Evolutionary conservation across 2,888 invertebrate species (phyloP).

Genomic region (Scaptodrosophila latifasciaeformis): DNA sequence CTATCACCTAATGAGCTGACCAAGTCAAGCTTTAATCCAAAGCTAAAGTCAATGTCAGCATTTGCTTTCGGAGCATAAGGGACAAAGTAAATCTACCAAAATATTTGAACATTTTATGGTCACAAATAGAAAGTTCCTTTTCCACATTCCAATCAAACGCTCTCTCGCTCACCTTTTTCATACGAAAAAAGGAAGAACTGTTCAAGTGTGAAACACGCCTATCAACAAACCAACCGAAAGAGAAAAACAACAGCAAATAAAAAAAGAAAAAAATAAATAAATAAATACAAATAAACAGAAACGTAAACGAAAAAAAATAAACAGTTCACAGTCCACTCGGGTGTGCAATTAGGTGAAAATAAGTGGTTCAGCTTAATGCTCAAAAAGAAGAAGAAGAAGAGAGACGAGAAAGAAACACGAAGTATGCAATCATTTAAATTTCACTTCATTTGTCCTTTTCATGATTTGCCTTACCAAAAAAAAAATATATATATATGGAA

Average conservation of each 20-base stretch:
- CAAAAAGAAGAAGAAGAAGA: neutral
- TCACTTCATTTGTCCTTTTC: conserved; percentile 69
- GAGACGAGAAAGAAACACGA: conserved; percentile 28
- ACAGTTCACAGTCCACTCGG: conserved; percentile 58
- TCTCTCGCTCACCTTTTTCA: neutral
- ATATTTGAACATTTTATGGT: too few species aligned
- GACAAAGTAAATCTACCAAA: too few species aligned
- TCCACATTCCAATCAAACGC: too few species aligned
- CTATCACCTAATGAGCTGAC: too few species aligned
- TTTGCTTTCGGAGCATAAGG: too few species aligned
- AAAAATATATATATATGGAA: too few species aligned
- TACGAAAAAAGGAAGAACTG: neutral
- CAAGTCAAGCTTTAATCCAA: too few species aligned
- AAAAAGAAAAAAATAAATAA: too few species aligned
- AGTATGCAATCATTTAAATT: conserved; percentile 69
- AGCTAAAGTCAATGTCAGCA: too few species aligned
- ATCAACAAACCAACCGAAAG: neutral
- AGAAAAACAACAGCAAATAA: neutral
- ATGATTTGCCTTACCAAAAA: conserved; percentile 39
- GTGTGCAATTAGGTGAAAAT: conserved; percentile 70
- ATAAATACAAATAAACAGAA: too few species aligned
- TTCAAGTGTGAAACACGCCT: conserved; percentile 2
- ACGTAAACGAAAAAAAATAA: too few species aligned
- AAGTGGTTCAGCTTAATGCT: conserved; percentile 55
- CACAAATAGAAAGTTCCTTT: too few species aligned